A percentile compares a stretch with the other conserved stretches of the same genome.
These are phyloP conservation scores for Corapipo altera DNA, from an alignment of 2,113 vertebrate genomes.

Conservation along the genomic window DNA sequence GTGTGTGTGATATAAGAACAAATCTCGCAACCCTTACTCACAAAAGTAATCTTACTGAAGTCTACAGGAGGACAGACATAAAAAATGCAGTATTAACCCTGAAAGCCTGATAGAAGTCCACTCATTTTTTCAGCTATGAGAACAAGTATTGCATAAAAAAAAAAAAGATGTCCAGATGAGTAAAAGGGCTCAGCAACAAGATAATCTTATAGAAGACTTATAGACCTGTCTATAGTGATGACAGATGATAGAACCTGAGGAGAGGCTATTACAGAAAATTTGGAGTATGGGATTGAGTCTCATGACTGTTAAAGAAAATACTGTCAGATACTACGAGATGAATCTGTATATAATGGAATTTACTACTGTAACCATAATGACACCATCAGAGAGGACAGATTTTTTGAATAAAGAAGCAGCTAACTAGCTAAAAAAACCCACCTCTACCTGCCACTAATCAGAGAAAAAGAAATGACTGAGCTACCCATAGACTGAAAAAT, in stretches of 20 bases:
- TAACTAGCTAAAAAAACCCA: background rate
- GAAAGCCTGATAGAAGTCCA: background rate
- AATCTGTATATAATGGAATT: background rate
- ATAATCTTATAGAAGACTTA: background rate
- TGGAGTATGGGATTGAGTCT: background rate
- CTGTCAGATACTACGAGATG: background rate
- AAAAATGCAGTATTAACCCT: background rate
- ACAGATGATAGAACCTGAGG: background rate
- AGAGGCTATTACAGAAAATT: background rate
- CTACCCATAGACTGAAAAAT: background rate
- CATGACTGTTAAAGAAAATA: background rate
- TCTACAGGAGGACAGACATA: background rate
- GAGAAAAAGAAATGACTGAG: background rate
- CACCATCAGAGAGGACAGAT: background rate
- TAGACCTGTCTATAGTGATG: background rate
- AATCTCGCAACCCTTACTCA: background rate
- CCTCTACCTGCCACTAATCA: background rate
- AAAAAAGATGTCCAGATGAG: background rate
- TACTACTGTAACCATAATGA: background rate
- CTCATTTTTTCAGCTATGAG: background rate
- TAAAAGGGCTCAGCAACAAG: conserved; percentile 7
- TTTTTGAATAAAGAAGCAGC: background rate
- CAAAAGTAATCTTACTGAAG: background rate
- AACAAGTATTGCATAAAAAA: conserved; percentile 12
- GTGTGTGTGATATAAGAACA: background rate